phyloP scores from a whole-genome alignment of 2,797 vertebrate species.

The Scarus forsteni region DNA sequence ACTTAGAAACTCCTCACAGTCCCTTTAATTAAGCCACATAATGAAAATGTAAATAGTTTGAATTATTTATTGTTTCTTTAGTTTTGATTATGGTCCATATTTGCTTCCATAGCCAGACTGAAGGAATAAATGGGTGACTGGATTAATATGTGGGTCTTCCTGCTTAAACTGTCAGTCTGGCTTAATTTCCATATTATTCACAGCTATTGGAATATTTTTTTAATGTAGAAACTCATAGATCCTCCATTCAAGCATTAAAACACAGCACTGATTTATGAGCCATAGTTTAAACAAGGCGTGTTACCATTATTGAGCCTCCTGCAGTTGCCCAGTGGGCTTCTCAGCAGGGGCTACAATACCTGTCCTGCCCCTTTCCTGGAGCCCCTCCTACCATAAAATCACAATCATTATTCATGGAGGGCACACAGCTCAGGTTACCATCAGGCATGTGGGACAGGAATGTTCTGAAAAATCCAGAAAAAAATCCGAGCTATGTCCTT shows the following conservation, averaged over 20 bases:
- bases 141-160: no score
- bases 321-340: conserved; percentile 49
- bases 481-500: conserved; percentile 58
- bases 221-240: background rate
- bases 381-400: conserved; percentile 62
- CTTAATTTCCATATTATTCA: no score
- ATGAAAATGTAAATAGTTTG: no score
- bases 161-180: no score
- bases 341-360: conserved; percentile 61
- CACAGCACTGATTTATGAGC: conserved; percentile 6
- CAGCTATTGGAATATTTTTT: no score
- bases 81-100: no score
- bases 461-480: conserved; percentile 41
- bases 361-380: conserved; percentile 43
- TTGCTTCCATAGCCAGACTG: no score
- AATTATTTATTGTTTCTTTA: no score
- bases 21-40: no score
- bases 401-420: conserved; percentile 36
- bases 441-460: conserved; percentile 36
- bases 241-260: background rate
- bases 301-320: background rate
- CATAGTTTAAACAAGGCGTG: background rate
- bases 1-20: no score
- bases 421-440: conserved; percentile 63
- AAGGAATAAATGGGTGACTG: no score